Evolutionary conservation across 1,140 invertebrate genomes (phyloP), one percentile per base, ranked within the genome.

Genomic region (Tetramorium alpestre): DNA sequence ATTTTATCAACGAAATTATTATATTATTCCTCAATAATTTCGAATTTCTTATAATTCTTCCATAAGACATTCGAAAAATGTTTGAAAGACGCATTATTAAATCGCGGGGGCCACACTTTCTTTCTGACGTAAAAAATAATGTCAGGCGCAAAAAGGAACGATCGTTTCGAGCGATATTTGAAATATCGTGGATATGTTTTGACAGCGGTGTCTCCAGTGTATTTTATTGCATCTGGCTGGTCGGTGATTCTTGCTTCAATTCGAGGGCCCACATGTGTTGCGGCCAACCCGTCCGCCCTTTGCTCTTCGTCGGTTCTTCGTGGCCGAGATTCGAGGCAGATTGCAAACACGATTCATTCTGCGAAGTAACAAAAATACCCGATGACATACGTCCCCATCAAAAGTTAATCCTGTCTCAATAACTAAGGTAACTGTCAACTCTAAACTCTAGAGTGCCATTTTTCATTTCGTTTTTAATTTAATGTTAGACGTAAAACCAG

Each of bases 191-290:
- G 69, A 84, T 84, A 84, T 84, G 69, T 84, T 84, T 84, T 84
- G 80, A 84, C 69, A 84, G 44, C 16, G 44, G 22, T 84, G 69
- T 75, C 80, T 60, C 56, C 73, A 28, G 6, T 58, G 18, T 81
- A 87, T 82, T 84, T 91, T 82, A 91, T 87, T 92, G 87, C 69
- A 92, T 90, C 58, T 93, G 93, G 90, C 70, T 92, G 58, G 93
- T 90, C 8, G 92, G 89, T n/a, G 95, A 96, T 95, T 98, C 97
- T 89, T 97, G 97, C 92, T 98, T 98, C 88, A 98, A 95, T 94
- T 98, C 98, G 28, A 98, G 95, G 0, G 98, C 98, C 98, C 98
- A 99, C 87, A 99, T 98, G 94, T 99, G 98, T 92, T 99, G 98
- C 0, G 98, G 98, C 98, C 98, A 99, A 33, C 98, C 98, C 11